Evolutionary conservation across 2,888 invertebrate genomes (phyloP), one percentile per base, ranked within the genome.

Genomic region (Tiliacea citrago): DNA sequence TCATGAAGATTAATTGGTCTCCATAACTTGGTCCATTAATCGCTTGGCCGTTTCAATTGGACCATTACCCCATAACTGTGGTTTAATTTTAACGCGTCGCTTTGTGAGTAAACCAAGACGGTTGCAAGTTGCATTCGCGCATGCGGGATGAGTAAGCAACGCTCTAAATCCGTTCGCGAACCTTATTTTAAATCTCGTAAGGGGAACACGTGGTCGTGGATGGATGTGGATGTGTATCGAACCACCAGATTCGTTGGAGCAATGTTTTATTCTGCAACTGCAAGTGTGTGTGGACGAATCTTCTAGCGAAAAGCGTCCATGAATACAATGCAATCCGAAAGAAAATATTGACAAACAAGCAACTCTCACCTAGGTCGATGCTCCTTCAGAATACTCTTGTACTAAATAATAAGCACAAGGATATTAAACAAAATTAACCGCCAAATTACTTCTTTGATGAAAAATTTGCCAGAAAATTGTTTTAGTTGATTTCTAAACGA

Each of bases 91-190:
- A 92, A 89, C 88, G 82, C 88, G 86, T 88, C 89, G 88, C 90
- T 92, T 92, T 90, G 90, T 90, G 89, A 87, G 87, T 88, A 90
- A 90, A 91, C 90, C 77, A 90, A 88, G 87, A 82, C 86, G 86
- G 81, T 84, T 84, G 90, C 88, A 90, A 87, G 80, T 87, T 89
- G 90, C 90, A 90, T 89, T 88, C 87, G 89, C 89, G 89, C 91
- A 91, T 89, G 88, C 89, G 90, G 86, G 88, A 92, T 93, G 94
- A 93, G 91, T 93, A 93, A 94, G 90, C 91, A 85, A 83, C 83
- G 85, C 84, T 88, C 87, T 90, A 90, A 90, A 90, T 92, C 88
- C 81, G 87, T 88, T 87, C 79, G 81, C 85, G 79, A 82, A 80
- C 88, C 88, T 91, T 91, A 91, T 91, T 93, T 92, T 90, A 84